Evolutionary conservation across 2,797 vertebrate genomes (phyloP).

Genomic region (Acanthis flammea): DNA sequence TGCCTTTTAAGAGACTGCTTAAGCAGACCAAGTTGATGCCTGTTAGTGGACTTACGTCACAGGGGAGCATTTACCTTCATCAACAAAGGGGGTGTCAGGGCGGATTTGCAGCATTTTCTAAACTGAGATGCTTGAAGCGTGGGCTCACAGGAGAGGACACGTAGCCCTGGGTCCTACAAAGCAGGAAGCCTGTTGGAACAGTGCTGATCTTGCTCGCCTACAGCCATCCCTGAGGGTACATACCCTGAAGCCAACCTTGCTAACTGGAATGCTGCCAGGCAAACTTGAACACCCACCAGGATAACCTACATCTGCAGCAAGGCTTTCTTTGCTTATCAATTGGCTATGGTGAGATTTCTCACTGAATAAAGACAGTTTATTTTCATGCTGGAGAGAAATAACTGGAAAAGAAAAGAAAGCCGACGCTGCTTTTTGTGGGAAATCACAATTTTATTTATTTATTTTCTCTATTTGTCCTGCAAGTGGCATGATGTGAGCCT

Average conservation of each 20-base stretch:
- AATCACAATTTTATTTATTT: neutral
- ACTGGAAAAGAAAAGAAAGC: neutral
- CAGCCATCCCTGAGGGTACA: neutral
- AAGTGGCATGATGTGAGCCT: neutral
- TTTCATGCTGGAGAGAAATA: neutral
- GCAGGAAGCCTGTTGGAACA: neutral
- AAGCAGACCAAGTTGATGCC: neutral
- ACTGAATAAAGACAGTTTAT: neutral
- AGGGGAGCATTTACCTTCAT: neutral
- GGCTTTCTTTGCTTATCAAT: neutral
- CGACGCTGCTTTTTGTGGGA: neutral
- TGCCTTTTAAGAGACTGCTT: neutral
- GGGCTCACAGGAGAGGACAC: neutral
- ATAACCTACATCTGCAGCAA: neutral
- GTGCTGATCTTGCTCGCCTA: neutral
- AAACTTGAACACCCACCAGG: neutral
- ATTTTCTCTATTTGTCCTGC: neutral
- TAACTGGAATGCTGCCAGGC: neutral
- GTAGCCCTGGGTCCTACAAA: neutral
- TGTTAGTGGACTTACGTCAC: neutral
- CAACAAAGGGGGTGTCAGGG: neutral
- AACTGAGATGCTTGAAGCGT: accelerated
- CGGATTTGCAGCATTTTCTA: neutral
- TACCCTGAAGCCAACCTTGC: neutral
- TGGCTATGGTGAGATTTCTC: neutral